Conservation (phyloP, 2,113 vertebrate species). For the Hippocampus guttulatus region DNA sequence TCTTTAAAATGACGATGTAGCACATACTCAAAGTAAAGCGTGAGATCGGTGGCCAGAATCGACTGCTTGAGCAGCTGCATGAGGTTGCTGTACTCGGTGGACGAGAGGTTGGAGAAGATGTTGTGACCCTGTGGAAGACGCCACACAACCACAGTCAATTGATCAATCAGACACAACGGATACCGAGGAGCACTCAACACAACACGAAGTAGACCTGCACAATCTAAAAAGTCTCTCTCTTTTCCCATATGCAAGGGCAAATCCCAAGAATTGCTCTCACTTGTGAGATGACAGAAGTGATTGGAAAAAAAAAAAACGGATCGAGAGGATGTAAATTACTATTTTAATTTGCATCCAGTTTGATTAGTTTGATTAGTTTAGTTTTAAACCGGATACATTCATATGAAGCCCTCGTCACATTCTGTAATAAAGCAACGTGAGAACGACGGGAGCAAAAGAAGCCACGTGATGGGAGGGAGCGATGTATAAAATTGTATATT, state of each 20-base stretch:
- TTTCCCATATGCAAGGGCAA: no score
- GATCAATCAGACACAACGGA: neutral
- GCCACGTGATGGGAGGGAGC: conserved; percentile 14
- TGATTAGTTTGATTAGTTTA: no score
- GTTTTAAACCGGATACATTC: conserved; percentile 11
- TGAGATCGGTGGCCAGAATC: conserved; percentile 96
- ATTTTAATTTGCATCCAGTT: no score
- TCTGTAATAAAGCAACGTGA: conserved; percentile 20
- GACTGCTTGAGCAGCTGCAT: conserved; percentile 99
- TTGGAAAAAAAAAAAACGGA: no score
- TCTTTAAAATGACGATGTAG: conserved; percentile 25
- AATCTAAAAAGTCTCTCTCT: no score
- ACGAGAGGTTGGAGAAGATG: conserved; percentile 98
- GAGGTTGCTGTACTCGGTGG: conserved; percentile 93
- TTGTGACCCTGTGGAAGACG: conserved; percentile 87
- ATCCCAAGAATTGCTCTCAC: no score
- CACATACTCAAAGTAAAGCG: conserved; percentile 98
- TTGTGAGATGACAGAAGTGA: no score
- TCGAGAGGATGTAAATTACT: no score
- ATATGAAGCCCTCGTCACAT: conserved; percentile 26
- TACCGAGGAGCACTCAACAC: neutral
- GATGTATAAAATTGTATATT: conserved; percentile 44
- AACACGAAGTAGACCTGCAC: no score
- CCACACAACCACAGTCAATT: neutral
- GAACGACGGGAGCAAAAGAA: conserved; percentile 14